Evolutionary conservation across 2,888 invertebrate species (phyloP), one percentile per base, ranked within the genome.

Genomic region (Heliconius ismenius): DNA sequence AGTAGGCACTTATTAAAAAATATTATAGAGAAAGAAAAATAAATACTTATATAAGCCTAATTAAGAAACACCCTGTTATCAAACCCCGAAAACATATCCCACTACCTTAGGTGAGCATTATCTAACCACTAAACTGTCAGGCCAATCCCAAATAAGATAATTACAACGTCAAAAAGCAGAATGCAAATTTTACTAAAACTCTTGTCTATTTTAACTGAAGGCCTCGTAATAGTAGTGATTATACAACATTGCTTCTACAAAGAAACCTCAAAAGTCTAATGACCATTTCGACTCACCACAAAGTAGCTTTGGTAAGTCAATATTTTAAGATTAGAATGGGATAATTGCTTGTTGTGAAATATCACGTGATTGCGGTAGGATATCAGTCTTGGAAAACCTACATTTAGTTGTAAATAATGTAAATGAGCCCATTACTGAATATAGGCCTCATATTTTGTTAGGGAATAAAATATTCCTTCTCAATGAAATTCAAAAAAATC

Each of bases 191-290:
- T 69, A 68, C 68, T 73, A 43, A 54, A 28, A 72, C 67, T 67
- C 43, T 69, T 32, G 69, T 68, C 43, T 63, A 28, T 69, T 32
- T 54, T 73, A 74, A 73, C 77, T 72, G 75, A 81, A 83, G 83
- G 82, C 80, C 82, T 76, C 36, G 69, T 82, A 83, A 84, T 82
- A 69, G 79, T 81, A 73, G 79, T 82, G 65, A 83, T 84, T 83
- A 84, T 74, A 72, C 76, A 64, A 49, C 72, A 58, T 70, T 26
- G 58, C n/a, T 72, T 72, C 58, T 64, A 77, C 64, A 77, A 80
- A 78, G 76, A 74, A 78, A 84, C 85, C 83, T 76, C 85, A 82
- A 82, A 82, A 79, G 75, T 68, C 78, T 79, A 80, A 79, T 70
- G 76, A 72, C 65, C 65, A 72, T 70, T 76, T 69, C 63, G 54